Conservation (phyloP, 2,113 vertebrate species). For the Spilogale gracilis region DNA sequence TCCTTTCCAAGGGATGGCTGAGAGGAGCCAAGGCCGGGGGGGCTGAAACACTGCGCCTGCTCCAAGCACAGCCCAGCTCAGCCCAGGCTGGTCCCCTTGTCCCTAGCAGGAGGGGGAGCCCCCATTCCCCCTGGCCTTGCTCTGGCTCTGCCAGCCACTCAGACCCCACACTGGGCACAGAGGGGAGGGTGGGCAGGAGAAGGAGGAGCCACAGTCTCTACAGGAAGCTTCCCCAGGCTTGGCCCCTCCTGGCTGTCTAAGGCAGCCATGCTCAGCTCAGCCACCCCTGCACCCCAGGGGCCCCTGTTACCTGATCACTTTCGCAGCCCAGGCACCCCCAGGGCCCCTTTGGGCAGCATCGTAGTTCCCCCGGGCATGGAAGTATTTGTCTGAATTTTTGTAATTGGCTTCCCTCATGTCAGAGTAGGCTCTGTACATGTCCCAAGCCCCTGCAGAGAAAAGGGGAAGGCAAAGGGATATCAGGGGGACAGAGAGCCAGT, state of each 20-base stretch:
- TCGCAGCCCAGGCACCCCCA: neutral
- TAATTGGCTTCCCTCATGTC: constrained; percentile 66
- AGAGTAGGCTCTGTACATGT: neutral
- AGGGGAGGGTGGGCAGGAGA: neutral
- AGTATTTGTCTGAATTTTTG: constrained; percentile 51
- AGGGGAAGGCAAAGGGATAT: neutral
- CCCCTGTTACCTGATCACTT: neutral
- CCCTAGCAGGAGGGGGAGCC: no score
- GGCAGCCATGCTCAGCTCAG: neutral
- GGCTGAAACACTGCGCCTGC: neutral
- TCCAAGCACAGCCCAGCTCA: neutral
- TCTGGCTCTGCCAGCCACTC: neutral
- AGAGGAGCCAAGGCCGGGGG: neutral
- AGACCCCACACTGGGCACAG: neutral
- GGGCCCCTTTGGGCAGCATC: neutral
- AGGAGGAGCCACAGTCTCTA: neutral
- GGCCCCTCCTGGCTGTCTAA: neutral
- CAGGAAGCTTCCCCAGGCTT: neutral
- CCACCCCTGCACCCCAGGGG: neutral
- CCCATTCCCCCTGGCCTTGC: neutral
- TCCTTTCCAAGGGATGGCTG: neutral
- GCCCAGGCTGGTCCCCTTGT: no score
- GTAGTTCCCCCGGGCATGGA: constrained; percentile 32
- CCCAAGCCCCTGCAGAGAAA: neutral
- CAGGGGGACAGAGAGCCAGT: neutral